A percentile compares a stretch with the other conserved stretches of the same genome.
Evolutionary conservation across 2,888 invertebrate species (phyloP).

Genomic region (Epirrhoe alternata): DNA sequence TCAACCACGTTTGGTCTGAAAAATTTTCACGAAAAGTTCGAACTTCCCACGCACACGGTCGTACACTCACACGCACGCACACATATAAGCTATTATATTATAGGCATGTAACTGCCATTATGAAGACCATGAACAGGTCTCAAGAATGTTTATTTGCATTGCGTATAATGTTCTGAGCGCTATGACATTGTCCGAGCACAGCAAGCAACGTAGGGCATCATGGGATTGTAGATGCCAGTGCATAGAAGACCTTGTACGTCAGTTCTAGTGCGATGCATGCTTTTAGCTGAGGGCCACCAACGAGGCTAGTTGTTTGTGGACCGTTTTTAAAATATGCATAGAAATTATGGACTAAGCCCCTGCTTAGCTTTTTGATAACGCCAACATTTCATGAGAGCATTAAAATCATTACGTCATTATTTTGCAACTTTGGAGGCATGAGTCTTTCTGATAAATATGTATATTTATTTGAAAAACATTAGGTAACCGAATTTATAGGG

Average conservation of each 20-base stretch:
- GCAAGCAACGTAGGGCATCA: conserved; percentile 44
- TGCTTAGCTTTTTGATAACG: background rate
- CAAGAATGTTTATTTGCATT: conserved; percentile 57
- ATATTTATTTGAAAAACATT: background rate
- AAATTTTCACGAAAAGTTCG: conserved; percentile 61
- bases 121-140: conserved; percentile 55
- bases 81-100: conserved; percentile 48
- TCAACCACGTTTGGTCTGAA: conserved; percentile 52
- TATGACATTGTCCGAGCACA: conserved; percentile 37
- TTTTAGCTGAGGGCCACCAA: conserved; percentile 49
- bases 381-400: too few species aligned
- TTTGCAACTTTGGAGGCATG: too few species aligned
- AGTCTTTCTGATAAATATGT: background rate
- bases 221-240: conserved; percentile 25
- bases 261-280: conserved; percentile 45
- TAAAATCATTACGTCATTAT: too few species aligned
- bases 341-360: background rate
- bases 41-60: conserved; percentile 58
- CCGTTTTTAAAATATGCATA: conserved; percentile 57
- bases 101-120: conserved; percentile 55
- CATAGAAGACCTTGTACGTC: conserved; percentile 48
- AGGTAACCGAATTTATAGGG: background rate
- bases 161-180: conserved; percentile 45
- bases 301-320: conserved; percentile 76
- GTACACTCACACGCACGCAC: conserved; percentile 50